These are phyloP conservation scores for Caenorhabditis doughertyi DNA, from an alignment of 2,888 invertebrate genomes.

Conservation along the genomic window DNA sequence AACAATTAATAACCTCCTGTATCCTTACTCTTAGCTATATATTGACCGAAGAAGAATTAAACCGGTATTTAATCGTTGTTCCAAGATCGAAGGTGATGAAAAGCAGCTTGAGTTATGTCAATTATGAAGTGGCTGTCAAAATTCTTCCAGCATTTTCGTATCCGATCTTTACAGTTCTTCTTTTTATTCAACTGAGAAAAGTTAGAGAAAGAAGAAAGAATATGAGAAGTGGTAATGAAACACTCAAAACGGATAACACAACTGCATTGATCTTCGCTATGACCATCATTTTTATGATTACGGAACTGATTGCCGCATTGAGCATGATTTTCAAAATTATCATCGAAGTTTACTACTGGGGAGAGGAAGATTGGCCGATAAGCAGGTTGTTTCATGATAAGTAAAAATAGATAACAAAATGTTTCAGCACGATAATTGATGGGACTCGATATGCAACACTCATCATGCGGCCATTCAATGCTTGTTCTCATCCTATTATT, in stretches of 20 bases:
- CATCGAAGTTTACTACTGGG: too few relatives aligned
- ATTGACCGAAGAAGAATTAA: neutral
- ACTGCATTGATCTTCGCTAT: neutral
- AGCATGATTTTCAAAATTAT: neutral
- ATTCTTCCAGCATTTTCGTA: neutral
- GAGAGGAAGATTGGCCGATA: neutral
- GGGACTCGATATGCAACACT: neutral
- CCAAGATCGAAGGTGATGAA: neutral
- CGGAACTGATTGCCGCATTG: neutral
- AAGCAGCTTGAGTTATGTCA: neutral
- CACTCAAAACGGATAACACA: neutral
- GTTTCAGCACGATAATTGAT: neutral
- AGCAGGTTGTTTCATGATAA: neutral
- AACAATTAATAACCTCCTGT: too few relatives aligned
- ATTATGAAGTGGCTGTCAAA: neutral
- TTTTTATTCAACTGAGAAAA: neutral
- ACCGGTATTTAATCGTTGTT: neutral
- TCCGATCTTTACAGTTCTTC: neutral
- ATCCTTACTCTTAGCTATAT: too few relatives aligned
- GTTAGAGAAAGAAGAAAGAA: neutral
- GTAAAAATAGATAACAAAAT: too few relatives aligned
- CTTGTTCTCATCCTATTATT: constrained; percentile 1
- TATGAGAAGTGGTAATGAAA: neutral
- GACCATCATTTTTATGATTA: neutral
- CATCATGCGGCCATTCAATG: neutral